These are phyloP conservation scores for Thera britannica DNA, from an alignment of 2,888 invertebrate species.

Conservation along the genomic window DNA sequence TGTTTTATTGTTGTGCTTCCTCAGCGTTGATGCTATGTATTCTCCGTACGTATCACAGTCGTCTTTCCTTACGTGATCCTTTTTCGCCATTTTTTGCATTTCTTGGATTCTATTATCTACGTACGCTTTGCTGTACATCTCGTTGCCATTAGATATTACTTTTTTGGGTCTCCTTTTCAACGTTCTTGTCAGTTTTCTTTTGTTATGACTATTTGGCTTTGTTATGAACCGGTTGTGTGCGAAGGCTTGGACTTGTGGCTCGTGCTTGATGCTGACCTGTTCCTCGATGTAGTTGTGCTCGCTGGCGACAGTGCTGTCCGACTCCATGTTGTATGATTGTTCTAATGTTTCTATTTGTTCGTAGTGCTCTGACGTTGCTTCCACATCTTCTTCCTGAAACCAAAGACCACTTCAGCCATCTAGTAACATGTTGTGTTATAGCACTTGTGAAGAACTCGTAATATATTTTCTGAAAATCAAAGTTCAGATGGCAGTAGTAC, in stretches of 20 bases:
- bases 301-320: conserved; percentile 43
- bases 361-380: not conserved
- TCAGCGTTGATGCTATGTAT: conserved; percentile 72
- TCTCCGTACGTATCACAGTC: conserved; percentile 79
- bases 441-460: not conserved
- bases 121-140: conserved; percentile 14
- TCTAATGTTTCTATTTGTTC: conserved; percentile 19
- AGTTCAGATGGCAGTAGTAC: not conserved
- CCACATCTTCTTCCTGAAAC: conserved; percentile 7
- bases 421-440: not conserved
- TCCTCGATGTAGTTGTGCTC: conserved; percentile 38
- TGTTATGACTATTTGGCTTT: conserved; percentile 13
- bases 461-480: not conserved
- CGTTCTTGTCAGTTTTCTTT: conserved; percentile 25
- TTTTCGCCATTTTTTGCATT: conserved; percentile 54
- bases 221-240: conserved; percentile 3
- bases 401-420: not conserved
- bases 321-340: conserved; percentile 25
- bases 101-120: conserved; percentile 57
- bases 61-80: conserved; percentile 64
- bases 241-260: conserved; percentile 45
- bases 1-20: conserved; percentile 75
- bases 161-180: conserved; percentile 30
- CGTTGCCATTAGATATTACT: not conserved
- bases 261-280: conserved; percentile 56